Evolutionary conservation across 1,140 invertebrate species (phyloP).

Genomic region (Euwallacea fornicatus): DNA sequence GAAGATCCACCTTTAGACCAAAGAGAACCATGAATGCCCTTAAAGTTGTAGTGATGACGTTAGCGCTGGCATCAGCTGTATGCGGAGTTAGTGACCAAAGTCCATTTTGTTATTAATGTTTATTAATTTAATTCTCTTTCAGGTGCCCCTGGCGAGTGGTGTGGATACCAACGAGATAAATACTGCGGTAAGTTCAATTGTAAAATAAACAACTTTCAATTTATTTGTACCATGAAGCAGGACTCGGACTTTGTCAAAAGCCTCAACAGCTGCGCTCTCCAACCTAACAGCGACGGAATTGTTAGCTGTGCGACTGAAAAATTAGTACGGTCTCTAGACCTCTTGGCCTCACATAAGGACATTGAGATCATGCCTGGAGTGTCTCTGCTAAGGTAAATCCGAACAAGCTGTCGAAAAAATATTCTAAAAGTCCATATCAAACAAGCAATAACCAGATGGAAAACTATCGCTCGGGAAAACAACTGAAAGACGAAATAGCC

Average conservation of each 20-base stretch:
- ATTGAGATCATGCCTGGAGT: slow-evolving; percentile 62
- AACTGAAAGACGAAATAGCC: slow-evolving; percentile 47
- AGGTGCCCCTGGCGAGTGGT: slow-evolving; percentile 20
- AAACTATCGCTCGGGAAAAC: slow-evolving; percentile 30
- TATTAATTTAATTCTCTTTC: slow-evolving; percentile 14
- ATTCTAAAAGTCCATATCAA: no score
- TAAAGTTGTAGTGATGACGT: slow-evolving; percentile 7
- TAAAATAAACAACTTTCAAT: slow-evolving; percentile 5
- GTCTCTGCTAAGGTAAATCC: slow-evolving; percentile 57
- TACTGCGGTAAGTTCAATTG: slow-evolving; percentile 1
- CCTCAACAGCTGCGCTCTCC: slow-evolving; percentile 29
- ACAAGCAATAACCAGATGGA: slow-evolving; percentile 1
- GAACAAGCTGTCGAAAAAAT: background rate
- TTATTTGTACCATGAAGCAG: background rate
- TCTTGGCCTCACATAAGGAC: slow-evolving; percentile 60
- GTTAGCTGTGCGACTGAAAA: slow-evolving; percentile 63
- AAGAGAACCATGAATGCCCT: background rate
- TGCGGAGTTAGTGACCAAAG: slow-evolving; percentile 21
- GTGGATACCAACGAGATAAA: slow-evolving; percentile 17
- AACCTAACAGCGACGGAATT: slow-evolving; percentile 55
- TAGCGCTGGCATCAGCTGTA: slow-evolving; percentile 9
- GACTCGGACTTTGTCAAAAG: slow-evolving; percentile 18
- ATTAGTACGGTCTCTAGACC: slow-evolving; percentile 58
- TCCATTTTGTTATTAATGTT: slow-evolving; percentile 5
- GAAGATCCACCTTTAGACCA: background rate